phyloP scores from a whole-genome alignment of 2,797 vertebrate species.

The Takifugu rubripes region DNA sequence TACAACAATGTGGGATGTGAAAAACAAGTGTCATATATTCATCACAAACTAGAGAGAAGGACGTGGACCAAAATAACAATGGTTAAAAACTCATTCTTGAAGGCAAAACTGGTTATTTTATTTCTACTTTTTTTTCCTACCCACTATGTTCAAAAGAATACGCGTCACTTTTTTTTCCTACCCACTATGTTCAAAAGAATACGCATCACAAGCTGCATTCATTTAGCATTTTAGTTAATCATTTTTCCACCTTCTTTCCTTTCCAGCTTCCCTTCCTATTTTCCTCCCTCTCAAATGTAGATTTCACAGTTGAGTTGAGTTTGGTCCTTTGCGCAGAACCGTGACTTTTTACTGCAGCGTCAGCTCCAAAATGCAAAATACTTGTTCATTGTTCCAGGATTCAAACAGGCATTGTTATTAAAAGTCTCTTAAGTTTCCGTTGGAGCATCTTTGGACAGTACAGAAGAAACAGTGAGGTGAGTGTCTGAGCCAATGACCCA shows the following conservation, averaged over 20 bases:
- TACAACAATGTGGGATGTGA: background rate
- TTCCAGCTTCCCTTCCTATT: constrained; percentile 20
- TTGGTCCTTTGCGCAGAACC: constrained; percentile 56
- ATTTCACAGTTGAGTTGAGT: constrained; percentile 64
- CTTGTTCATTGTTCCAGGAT: constrained; percentile 61
- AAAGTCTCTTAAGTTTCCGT: constrained; percentile 49
- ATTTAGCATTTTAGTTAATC: background rate
- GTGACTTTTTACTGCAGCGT: constrained; percentile 63
- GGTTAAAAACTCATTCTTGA: no score
- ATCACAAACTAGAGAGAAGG: no score
- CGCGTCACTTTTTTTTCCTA: no score
- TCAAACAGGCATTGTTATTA: constrained; percentile 64
- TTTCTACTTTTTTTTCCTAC: no score
- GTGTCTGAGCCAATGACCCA: constrained; percentile 36
- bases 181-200: no score
- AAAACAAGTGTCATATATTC: no score
- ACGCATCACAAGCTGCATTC: no score
- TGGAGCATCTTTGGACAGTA: constrained; percentile 37
- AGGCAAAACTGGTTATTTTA: no score
- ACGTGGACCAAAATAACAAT: no score
- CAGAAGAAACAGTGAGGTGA: constrained; percentile 40
- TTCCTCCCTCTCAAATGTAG: constrained; percentile 32
- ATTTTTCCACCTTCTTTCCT: constrained; percentile 20
- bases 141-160: no score
- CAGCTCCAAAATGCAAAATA: constrained; percentile 56